Conservation (phyloP, 2,888 invertebrate species). For the Petrolisthes manimaculis region DNA sequence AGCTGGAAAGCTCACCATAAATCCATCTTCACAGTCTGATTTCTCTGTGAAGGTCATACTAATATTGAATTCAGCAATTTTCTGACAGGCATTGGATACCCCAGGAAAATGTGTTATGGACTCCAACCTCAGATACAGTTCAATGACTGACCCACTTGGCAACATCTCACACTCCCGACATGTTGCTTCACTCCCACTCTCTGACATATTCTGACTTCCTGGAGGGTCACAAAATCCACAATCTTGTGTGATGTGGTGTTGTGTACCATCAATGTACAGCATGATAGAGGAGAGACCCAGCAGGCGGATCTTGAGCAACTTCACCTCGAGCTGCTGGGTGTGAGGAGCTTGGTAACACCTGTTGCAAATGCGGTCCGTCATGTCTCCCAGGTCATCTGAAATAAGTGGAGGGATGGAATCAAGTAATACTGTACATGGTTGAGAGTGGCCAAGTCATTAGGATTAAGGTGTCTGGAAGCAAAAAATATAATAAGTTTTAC, state of each 20-base stretch:
- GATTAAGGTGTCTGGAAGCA: too few relatives aligned
- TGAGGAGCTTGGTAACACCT: conserved; percentile 36
- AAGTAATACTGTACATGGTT: too few relatives aligned
- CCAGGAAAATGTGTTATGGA: background rate
- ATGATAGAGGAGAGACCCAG: conserved; percentile 46
- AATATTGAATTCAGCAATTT: conserved; percentile 40
- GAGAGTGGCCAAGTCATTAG: too few relatives aligned
- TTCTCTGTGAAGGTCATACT: background rate
- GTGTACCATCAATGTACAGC: conserved; percentile 35
- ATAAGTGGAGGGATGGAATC: background rate
- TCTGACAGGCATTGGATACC: conserved; percentile 31
- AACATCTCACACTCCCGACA: conserved; percentile 44
- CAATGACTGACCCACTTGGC: conserved; percentile 33
- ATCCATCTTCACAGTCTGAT: conserved; percentile 39
- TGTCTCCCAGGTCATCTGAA: conserved; percentile 46
- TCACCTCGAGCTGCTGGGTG: conserved; percentile 15
- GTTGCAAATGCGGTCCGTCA: conserved; percentile 33
- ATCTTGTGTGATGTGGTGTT: conserved; percentile 12
- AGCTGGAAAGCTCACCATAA: conserved; percentile 36
- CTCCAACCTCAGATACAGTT: conserved; percentile 40
- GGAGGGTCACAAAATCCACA: conserved; percentile 22
- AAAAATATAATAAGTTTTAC: too few relatives aligned
- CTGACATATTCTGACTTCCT: background rate
- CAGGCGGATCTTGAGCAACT: conserved; percentile 28
- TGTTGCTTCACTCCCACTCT: background rate